phyloP scores from a whole-genome alignment of 1,140 invertebrate genomes.

The Popillia japonica region DNA sequence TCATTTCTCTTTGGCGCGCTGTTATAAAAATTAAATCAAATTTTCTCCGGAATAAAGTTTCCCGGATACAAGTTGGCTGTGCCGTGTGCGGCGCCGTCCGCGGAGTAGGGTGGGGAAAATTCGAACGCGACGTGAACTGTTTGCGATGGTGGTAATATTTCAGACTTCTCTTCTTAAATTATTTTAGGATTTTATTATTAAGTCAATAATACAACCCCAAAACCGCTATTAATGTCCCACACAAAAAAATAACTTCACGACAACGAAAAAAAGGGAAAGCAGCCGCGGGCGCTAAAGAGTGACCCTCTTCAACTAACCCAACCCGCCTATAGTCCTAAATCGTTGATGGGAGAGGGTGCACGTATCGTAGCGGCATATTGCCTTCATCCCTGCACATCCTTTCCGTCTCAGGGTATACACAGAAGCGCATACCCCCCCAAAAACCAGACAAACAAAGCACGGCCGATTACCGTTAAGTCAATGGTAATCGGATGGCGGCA shows the following conservation, averaged over 20 bases:
- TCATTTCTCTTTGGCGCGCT: conserved; percentile 58
- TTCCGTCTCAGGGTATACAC: not conserved
- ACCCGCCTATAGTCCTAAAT: not conserved
- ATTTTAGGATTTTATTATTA: too few species aligned
- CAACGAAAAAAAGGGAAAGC: conserved; percentile 40
- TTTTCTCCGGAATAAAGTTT: conserved; percentile 60
- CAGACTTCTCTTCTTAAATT: too few species aligned
- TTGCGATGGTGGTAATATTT: too few species aligned
- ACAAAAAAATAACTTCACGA: conserved; percentile 36
- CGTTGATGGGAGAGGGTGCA: conserved; percentile 18
- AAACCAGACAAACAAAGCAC: conserved; percentile 41
- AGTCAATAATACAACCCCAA: conserved; percentile 39
- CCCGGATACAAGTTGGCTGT: conserved; percentile 58
- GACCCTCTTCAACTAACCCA: not conserved
- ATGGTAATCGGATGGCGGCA: conserved; percentile 42
- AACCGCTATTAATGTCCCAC: conserved; percentile 41
- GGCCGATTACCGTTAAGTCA: conserved; percentile 46
- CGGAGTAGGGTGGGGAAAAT: not conserved
- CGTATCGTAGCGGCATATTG: conserved; percentile 42
- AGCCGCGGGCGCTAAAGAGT: not conserved
- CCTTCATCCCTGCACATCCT: conserved; percentile 24
- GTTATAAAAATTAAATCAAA: conserved; percentile 61
- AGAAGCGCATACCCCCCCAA: not conserved
- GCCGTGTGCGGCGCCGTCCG: not conserved
- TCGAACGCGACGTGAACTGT: too few species aligned